Evolutionary conservation across 2,113 vertebrate genomes (phyloP), one percentile per base, ranked within the genome.

Genomic region (Osmerus mordax): DNA sequence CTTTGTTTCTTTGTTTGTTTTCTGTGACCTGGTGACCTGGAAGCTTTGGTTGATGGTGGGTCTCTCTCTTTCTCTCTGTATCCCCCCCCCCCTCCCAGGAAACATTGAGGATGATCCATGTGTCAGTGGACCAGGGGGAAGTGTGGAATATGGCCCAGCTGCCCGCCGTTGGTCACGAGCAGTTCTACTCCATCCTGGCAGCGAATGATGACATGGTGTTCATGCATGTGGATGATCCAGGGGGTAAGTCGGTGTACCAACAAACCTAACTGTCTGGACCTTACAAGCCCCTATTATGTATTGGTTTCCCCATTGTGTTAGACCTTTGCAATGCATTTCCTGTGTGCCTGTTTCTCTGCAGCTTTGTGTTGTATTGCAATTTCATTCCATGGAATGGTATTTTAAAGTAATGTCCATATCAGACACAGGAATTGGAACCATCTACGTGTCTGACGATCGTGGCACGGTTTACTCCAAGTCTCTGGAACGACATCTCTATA

Each of bases 391-490:
- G 9, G 41, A 47, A 12, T 47, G 41, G 9, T 47, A 12, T 47
- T 47, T 7, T 12, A 47, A 11, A 11, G 41, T 47, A 18, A 61
- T 60, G 3, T 3, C 8, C 25, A 25, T 47, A 47, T 47, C 84
- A 98, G 96, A 98, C 84, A 94, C 94, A 0, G 94, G 95, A 0
- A 91, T 91, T 58, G 96, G 96, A 72, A 98, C 96, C 82, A 92
- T 98, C 78, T 98, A 95, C 47, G 95, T 95, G 64, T 98, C 96
- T 0, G 96, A 96, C 0, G 94, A 97, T 79, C 90, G 95, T 32
- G 97, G 97, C 65, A 87, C 94, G 3, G 87, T 98, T n/a, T 98
- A 95, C 84, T 98, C 97, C 54, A 96, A 96, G 84, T 97, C 96
- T 77, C 82, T 98, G 84, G 95, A 96, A 84, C 89, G 93, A 7